Evolutionary conservation across 2,113 vertebrate genomes (phyloP), one percentile per base, ranked within the genome.

Genomic region (Mormyrus lacerda): DNA sequence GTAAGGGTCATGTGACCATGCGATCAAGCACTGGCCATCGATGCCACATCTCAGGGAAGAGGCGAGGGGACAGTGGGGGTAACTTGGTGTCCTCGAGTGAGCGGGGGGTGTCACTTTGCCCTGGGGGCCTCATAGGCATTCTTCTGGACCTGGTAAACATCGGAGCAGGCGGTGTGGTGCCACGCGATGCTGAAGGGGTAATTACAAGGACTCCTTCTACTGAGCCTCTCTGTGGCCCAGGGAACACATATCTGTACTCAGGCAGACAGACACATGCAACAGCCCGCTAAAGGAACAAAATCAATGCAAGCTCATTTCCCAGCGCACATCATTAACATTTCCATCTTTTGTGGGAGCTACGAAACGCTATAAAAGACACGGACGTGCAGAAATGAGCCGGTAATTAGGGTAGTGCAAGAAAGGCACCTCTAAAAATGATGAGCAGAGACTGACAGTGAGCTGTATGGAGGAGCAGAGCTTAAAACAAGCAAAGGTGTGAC

Each of bases 261-360:
- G 89, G 89, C 27, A 82, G 3, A 85, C 85, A 88, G 88, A 27
- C 61, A 89, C 88, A 88, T 82, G 69, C 89, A 65, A 83, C 76
- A 89, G 88, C 90, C 65, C 90, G 88, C 17, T 69, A 53, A 21
- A 85, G 58, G 17, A 45, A 90, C 88, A n/a, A 39, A 90, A 92
- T 91, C 93, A 90, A 88, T 90, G 83, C 55, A 19, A 88, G 91
- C 92, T 93, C 90, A 93, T 90, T 91, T 92, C 61, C 65, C 44
- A 85, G n/a, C 44, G 17, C 88, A 90, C 83, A 90, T 93, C 92
- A 93, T 90, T 92, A 91, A 90, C 82, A 47, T 84, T 42, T 42
- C 73, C 35, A 42, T 79, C 17, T 17, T 79, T 7, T 79, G 35
- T 79, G 73, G 35, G 73, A 79, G 73, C 35, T 2, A 39, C 3